phyloP scores from a whole-genome alignment of 2,797 vertebrate species.

The Garrulus glandarius region DNA sequence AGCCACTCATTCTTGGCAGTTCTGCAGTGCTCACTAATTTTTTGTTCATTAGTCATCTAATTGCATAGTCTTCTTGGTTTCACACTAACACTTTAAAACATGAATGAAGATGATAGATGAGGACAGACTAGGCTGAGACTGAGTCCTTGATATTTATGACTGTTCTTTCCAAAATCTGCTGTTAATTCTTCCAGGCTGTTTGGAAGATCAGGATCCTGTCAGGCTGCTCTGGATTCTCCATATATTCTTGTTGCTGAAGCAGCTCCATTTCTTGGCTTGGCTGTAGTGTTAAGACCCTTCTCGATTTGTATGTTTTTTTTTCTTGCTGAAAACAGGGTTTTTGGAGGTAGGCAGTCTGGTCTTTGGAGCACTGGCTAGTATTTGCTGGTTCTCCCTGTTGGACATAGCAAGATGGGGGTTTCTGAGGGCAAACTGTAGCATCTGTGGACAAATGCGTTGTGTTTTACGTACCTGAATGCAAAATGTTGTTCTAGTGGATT shows the following conservation, averaged over 20 bases:
- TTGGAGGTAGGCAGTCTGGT: background rate
- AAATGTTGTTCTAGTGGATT: background rate
- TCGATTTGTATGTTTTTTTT: background rate
- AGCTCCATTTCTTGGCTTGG: background rate
- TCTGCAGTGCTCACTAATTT: background rate
- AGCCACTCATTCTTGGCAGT: background rate
- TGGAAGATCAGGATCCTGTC: background rate
- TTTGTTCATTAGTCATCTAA: background rate
- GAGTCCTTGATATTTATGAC: background rate
- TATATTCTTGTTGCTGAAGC: background rate
- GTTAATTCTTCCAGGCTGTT: background rate
- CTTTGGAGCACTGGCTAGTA: background rate
- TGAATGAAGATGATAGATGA: background rate
- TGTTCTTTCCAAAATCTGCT: background rate
- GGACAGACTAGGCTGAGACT: background rate
- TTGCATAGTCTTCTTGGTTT: background rate
- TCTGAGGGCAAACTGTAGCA: background rate
- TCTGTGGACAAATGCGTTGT: fast-evolving
- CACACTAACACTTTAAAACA: background rate
- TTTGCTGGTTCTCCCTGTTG: background rate
- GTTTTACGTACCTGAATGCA: background rate
- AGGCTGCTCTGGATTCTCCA: background rate
- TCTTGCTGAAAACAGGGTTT: background rate
- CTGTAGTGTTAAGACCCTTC: background rate
- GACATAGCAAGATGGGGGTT: background rate